Conservation (phyloP, 2,113 vertebrate genomes). For the Phyllopteryx taeniolatus region DNA sequence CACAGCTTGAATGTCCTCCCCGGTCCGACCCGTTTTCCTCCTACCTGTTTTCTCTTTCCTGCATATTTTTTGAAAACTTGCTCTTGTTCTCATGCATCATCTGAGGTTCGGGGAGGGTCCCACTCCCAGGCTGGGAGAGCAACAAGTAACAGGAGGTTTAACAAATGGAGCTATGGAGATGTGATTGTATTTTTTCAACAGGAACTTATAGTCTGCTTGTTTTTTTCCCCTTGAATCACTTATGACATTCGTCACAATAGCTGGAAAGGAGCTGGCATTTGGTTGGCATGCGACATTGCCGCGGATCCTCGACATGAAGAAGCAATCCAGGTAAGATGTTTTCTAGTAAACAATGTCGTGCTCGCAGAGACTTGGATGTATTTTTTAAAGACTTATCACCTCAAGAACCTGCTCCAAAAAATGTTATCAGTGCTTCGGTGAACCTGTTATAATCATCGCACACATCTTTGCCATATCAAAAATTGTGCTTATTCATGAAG, state of each 20-base stretch:
- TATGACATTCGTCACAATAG: conserved; percentile 28
- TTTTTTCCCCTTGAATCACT: conserved; percentile 37
- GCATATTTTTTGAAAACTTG: conserved; percentile 21
- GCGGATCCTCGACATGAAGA: conserved; percentile 41
- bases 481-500: not conserved
- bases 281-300: conserved; percentile 10
- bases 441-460: conserved; percentile 33
- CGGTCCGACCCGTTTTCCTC: conserved; percentile 33
- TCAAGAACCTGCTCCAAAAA: conserved; percentile 1
- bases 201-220: conserved; percentile 8
- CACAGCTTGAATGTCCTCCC: conserved; percentile 55
- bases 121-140: conserved; percentile 45
- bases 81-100: conserved; percentile 23
- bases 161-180: conserved; percentile 37
- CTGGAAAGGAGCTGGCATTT: conserved; percentile 34
- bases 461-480: conserved; percentile 31
- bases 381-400: not conserved
- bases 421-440: conserved; percentile 20
- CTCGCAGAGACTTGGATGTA: not conserved
- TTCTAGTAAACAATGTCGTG: conserved; percentile 4
- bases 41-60: conserved; percentile 28
- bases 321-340: conserved; percentile 52
- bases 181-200: conserved; percentile 5
- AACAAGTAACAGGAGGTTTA: conserved; percentile 23
- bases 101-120: conserved; percentile 60